phyloP scores from a whole-genome alignment of 2,113 vertebrate genomes.

The Phrynosoma platyrhinos region DNA sequence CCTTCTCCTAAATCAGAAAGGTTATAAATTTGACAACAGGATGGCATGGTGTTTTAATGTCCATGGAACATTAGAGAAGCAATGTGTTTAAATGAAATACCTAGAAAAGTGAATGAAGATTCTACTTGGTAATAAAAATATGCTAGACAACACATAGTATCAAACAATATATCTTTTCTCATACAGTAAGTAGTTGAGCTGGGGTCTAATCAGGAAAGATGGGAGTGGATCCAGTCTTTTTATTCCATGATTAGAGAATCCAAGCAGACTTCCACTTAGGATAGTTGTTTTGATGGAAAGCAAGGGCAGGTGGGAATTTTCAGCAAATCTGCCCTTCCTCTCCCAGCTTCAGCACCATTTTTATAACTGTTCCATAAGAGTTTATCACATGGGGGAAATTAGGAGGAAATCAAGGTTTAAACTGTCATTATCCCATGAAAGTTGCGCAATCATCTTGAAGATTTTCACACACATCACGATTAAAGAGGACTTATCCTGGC shows the following conservation, averaged over 20 bases:
- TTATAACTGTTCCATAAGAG: neutral
- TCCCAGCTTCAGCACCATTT: neutral
- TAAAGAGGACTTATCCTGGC: no score
- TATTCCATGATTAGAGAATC: neutral
- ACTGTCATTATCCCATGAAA: no score
- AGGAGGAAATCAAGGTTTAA: no score
- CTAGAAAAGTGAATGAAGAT: neutral
- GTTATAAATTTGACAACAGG: neutral
- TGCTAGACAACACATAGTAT: neutral
- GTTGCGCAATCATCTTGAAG: no score
- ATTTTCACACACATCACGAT: no score
- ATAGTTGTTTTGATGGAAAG: neutral
- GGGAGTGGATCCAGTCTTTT: no score
- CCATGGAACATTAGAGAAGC: neutral
- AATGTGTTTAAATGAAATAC: neutral
- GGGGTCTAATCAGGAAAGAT: neutral
- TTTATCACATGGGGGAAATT: no score
- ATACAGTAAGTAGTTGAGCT: neutral
- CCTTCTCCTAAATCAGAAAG: neutral
- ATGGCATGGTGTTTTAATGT: neutral
- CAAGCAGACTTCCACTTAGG: no score
- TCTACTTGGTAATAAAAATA: neutral
- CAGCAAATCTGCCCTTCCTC: neutral
- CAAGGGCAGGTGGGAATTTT: neutral
- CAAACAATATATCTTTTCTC: neutral